Base-by-base conservation (phyloP, 2,113 vertebrate species). In the Nettapus auritus region DNA sequence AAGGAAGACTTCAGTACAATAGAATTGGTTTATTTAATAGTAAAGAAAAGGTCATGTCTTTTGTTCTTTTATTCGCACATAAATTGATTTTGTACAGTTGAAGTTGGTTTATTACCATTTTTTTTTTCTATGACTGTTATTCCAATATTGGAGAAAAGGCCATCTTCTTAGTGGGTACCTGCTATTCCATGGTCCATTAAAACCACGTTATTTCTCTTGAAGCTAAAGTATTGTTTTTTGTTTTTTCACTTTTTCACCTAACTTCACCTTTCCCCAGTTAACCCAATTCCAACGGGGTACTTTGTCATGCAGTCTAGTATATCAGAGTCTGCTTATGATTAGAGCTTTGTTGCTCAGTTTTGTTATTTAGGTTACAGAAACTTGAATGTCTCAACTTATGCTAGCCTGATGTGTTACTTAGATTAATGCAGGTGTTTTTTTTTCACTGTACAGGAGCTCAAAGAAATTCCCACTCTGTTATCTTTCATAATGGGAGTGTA, bases 41-140 rank as follows among this genome's bases (percentile, higher is more conserved):
- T 79, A 89, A 89, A 75, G 95, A 75, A 92, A 96, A 95, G 95
- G 95, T 95, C 95, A 89, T 29, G 44, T 78, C 50, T 92, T 96
- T 62, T 95, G 91, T 94, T 94, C 93, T 87, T 93, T 68, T 84
- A 81, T 94, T 86, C 38, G 93, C 74, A 87, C 62, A 44, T 53
- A 85, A 94, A 90, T 88, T 71, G 95, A 73, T 86, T 90, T 93
- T 92, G 81, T 89, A 33, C 71, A 92, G 89, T 57, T 88, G 83
- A 75, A 84, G 73, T 92, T 94, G 91, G 69, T 94, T 97, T 92
- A 90, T 79, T 87, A 93, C 73, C 25, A 1, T 83, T 94, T 93
- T 95, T 97, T 70, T 79, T 75, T 88, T 81, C 66, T 57, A 2
- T 64, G 82, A 69, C 62, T 90, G 74, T 90, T 94, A 87, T 79